These are phyloP conservation scores for Eupeodes luniger DNA, from an alignment of 2,888 invertebrate species.

Conservation along the genomic window DNA sequence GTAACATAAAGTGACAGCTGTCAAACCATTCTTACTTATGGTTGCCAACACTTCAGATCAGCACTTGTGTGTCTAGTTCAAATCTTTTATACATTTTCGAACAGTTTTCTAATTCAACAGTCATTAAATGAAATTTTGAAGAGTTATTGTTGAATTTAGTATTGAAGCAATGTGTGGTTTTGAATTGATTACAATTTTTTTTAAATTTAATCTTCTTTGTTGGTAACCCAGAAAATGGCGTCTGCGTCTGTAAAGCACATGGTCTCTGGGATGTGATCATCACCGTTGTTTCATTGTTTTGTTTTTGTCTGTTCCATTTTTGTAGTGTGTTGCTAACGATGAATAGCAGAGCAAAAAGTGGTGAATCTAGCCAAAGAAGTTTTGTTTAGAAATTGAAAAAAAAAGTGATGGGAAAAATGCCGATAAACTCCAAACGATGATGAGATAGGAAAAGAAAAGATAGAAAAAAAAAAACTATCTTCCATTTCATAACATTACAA, in stretches of 20 bases:
- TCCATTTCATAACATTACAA: conserved; percentile 51
- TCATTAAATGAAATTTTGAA: no score
- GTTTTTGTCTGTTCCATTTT: conserved; percentile 25
- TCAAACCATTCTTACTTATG: no score
- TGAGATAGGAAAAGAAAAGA: not conserved
- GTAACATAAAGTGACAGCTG: no score
- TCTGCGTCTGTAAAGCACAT: conserved; percentile 33
- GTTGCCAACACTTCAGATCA: no score
- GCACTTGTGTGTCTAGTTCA: no score
- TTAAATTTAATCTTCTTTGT: not conserved
- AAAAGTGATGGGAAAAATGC: conserved; percentile 31
- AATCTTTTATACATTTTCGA: no score
- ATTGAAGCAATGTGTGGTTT: not conserved
- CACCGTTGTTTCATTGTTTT: conserved; percentile 3
- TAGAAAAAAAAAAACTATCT: conserved; percentile 2
- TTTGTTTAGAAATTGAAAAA: not conserved
- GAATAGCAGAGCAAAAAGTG: conserved; percentile 11
- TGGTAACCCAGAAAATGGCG: conserved; percentile 15
- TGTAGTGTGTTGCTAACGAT: not conserved
- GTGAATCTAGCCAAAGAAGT: not conserved
- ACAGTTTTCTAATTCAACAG: no score
- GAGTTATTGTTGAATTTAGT: no score
- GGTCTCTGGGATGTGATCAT: conserved; percentile 30
- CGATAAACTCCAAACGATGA: not conserved
- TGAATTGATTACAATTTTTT: not conserved